phyloP scores from a whole-genome alignment of 2,888 invertebrate genomes.

The Drosophila seclusa region DNA sequence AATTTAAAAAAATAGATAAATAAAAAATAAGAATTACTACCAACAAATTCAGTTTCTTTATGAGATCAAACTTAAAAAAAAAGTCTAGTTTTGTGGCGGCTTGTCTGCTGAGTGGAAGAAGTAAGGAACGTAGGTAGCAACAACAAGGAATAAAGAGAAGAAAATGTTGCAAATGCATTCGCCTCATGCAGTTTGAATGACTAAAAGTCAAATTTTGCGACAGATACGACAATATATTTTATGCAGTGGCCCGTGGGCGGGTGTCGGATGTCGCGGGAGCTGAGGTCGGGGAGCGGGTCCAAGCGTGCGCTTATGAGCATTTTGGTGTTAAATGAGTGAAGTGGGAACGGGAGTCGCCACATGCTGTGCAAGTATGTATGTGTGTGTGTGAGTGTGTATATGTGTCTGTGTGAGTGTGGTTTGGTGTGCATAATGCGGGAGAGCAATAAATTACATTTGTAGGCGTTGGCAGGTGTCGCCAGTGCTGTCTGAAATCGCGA shows the following conservation, averaged over 20 bases:
- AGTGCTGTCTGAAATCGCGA: slow-evolving; percentile 85
- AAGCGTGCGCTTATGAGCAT: slow-evolving; percentile 68
- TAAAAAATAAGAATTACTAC: not conserved
- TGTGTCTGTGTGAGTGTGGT: slow-evolving; percentile 37
- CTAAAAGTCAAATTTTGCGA: slow-evolving; percentile 70
- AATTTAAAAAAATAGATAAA: too few species aligned
- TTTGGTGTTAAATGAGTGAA: slow-evolving; percentile 64
- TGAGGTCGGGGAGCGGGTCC: slow-evolving; percentile 18
- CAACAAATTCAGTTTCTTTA: not conserved
- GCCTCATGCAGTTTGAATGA: slow-evolving; percentile 58
- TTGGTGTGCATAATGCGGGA: slow-evolving; percentile 81
- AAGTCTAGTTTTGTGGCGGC: too few species aligned
- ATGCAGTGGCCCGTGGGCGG: slow-evolving; percentile 58
- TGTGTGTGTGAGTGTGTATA: slow-evolving; percentile 33
- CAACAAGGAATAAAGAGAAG: slow-evolving; percentile 1
- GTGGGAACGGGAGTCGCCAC: slow-evolving; percentile 57
- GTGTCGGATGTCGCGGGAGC: slow-evolving; percentile 33
- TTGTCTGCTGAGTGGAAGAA: not conserved
- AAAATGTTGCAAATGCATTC: slow-evolving; percentile 36
- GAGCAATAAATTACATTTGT: slow-evolving; percentile 85
- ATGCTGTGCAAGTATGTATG: slow-evolving; percentile 59
- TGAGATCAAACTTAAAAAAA: not conserved
- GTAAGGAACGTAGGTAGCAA: slow-evolving; percentile 9
- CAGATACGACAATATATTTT: slow-evolving; percentile 69
- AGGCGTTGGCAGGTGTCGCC: slow-evolving; percentile 86